Percentiles rank a stretch among this genome's conserved stretches.
phyloP scores from a whole-genome alignment of 37 sponge, comb jelly and placozoan genomes.

The Agelas oroides region DNA sequence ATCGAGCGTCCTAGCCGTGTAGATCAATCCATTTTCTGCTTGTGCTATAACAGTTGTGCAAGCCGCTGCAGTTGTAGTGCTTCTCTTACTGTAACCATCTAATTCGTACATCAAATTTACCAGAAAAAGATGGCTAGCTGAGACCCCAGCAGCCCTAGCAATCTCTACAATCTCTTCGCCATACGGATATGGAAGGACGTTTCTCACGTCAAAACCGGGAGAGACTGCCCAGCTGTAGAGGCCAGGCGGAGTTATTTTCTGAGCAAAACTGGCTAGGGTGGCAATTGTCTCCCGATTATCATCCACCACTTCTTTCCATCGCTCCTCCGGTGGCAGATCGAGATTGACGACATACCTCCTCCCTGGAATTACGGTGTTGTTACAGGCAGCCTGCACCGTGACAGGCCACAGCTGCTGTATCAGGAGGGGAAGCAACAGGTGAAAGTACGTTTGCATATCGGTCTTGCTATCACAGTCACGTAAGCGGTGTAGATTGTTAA shows the following conservation, averaged over 20 bases:
- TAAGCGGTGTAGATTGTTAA: no score
- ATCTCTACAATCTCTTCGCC: conserved; percentile 67
- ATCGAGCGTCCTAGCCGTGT: conserved; percentile 87
- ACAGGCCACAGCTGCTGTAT: no score
- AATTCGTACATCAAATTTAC: conserved; percentile 75
- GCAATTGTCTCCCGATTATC: conserved; percentile 30
- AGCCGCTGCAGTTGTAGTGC: neutral
- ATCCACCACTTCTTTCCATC: conserved; percentile 60
- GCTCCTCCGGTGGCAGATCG: conserved; percentile 45
- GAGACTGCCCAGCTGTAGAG: conserved; percentile 17
- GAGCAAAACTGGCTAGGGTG: conserved; percentile 17
- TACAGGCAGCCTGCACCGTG: no score
- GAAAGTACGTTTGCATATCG: no score
- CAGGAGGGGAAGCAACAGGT: no score
- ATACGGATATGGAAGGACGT: conserved; percentile 73
- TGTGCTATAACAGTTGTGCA: conserved; percentile 90
- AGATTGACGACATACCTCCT: conserved; percentile 57
- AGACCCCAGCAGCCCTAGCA: neutral
- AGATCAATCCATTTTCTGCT: conserved; percentile 65
- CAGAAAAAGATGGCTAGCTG: conserved; percentile 24
- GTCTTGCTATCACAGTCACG: no score
- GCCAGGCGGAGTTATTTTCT: conserved; percentile 40
- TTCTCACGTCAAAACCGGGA: conserved; percentile 48
- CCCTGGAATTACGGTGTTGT: no score
- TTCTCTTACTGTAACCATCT: conserved; percentile 31